Evolutionary conservation across 2,797 vertebrate species (phyloP).

Genomic region (Sebastes alutus): DNA sequence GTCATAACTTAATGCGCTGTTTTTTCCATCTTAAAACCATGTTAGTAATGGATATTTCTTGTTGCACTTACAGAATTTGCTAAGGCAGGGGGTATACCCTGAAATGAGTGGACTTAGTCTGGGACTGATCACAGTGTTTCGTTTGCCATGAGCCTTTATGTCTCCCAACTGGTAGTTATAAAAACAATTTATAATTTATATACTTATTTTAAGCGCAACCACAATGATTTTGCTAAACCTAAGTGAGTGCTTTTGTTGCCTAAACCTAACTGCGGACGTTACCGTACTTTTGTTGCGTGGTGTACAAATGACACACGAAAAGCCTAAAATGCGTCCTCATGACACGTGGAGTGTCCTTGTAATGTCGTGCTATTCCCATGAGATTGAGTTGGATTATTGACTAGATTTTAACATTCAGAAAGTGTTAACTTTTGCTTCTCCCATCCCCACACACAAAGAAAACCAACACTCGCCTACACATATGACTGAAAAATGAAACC

Average conservation of each 20-base stretch:
- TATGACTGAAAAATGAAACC: background rate
- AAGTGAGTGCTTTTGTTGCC: too few species aligned
- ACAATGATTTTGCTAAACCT: too few species aligned
- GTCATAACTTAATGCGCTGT: conserved; percentile 20
- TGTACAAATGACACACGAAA: too few species aligned
- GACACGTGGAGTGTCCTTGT: too few species aligned
- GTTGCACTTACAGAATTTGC: background rate
- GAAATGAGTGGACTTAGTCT: conserved; percentile 1
- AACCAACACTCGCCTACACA: background rate
- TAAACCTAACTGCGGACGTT: too few species aligned
- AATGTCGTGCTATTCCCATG: too few species aligned
- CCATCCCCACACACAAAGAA: background rate
- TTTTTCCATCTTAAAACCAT: conserved; percentile 24
- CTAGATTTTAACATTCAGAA: conserved; percentile 3
- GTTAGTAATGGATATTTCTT: conserved; percentile 4
- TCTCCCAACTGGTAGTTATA: background rate
- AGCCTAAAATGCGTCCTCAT: too few species aligned
- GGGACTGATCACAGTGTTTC: background rate
- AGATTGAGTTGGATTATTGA: background rate
- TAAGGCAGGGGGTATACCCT: background rate
- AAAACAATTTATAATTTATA: background rate
- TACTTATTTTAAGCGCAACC: too few species aligned
- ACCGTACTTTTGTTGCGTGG: too few species aligned
- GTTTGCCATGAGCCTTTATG: background rate
- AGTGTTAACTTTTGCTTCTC: background rate